Conservation (phyloP, 1,140 invertebrate species). For the Drosophila prosaltans region DNA sequence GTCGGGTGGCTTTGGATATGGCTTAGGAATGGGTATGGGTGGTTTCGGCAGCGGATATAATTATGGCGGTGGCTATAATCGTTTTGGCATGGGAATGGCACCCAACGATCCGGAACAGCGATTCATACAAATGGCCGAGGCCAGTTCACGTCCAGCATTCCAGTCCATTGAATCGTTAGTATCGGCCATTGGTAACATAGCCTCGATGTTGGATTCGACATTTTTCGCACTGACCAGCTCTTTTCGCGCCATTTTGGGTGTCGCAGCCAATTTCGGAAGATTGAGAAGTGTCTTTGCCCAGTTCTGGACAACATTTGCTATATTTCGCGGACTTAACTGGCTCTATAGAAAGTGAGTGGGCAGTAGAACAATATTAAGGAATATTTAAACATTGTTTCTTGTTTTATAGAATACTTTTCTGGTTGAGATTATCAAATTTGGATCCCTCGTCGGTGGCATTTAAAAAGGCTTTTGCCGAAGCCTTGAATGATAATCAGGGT, state of each 20-base stretch:
- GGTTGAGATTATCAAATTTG: conserved; percentile 73
- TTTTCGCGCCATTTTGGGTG: conserved; percentile 96
- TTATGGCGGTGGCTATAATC: conserved; percentile 79
- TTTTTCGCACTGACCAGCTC: conserved; percentile 97
- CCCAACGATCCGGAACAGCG: conserved; percentile 83
- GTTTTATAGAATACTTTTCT: conserved; percentile 64
- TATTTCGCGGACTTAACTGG: conserved; percentile 91
- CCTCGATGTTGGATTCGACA: conserved; percentile 98
- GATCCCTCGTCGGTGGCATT: conserved; percentile 84
- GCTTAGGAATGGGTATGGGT: conserved; percentile 48
- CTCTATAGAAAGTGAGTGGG: conserved; percentile 87
- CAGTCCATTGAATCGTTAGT: conserved; percentile 97
- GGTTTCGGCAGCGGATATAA: conserved; percentile 46
- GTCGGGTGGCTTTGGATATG: conserved; percentile 38
- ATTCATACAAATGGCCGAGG: conserved; percentile 94
- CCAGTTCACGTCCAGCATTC: conserved; percentile 95
- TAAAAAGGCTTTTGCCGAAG: conserved; percentile 85
- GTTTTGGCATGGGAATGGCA: conserved; percentile 84
- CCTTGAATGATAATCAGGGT: conserved; percentile 73
- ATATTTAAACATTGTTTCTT: not conserved
- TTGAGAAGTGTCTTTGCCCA: conserved; percentile 92
- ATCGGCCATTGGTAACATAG: conserved; percentile 94
- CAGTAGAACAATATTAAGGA: not conserved
- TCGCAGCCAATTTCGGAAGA: conserved; percentile 96
- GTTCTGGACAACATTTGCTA: conserved; percentile 92